Evolutionary conservation across 2,888 invertebrate species (phyloP).

Genomic region (Fissipunctia ypsillon): DNA sequence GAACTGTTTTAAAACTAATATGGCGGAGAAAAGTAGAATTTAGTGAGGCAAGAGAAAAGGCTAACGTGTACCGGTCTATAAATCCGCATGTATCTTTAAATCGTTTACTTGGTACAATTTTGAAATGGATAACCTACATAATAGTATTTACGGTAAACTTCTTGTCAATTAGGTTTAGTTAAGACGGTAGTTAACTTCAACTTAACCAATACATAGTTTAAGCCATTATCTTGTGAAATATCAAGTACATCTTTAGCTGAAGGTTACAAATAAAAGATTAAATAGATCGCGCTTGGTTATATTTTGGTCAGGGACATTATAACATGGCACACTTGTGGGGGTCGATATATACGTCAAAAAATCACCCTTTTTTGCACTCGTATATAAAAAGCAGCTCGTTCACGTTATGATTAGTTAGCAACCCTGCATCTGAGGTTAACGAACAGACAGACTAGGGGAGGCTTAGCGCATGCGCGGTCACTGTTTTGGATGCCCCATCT

Average conservation of each 20-base stretch:
- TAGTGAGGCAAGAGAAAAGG: background rate
- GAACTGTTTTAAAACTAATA: constrained; percentile 7
- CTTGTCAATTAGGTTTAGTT: constrained; percentile 21
- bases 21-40: background rate
- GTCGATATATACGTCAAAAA: background rate
- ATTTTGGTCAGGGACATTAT: background rate
- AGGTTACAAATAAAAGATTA: constrained; percentile 5
- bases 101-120: constrained; percentile 12
- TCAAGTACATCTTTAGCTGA: background rate
- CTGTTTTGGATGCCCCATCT: constrained; percentile 64
- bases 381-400: background rate
- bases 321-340: too few species aligned
- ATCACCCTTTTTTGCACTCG: background rate
- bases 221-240: background rate
- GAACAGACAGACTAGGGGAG: constrained; percentile 74
- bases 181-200: constrained; percentile 12
- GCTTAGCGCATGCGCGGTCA: constrained; percentile 70
- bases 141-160: constrained; percentile 9
- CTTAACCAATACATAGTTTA: constrained; percentile 10
- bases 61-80: constrained; percentile 8
- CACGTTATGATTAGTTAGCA: constrained; percentile 26
- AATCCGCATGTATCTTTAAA: background rate
- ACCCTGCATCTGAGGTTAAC: constrained; percentile 72
- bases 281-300: background rate
- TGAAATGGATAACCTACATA: constrained; percentile 5